A percentile compares a stretch with the other conserved stretches of the same genome.
Conservation (phyloP, 2,113 vertebrate species). For the western clawed frog (Xenopus tropicalis) region UCB_Xtro_10.0 CM004446.2:78134501-78135000, state of each 20-base stretch:
- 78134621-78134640: slow-evolving; percentile 18
- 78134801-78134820: neutral
- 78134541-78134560: slow-evolving; percentile 11
- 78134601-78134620: slow-evolving; percentile 22
- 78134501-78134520: slow-evolving; percentile 2
- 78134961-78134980: no score
- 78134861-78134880: no score
- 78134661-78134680: slow-evolving; percentile 10
- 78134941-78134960: no score
- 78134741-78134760: slow-evolving; percentile 19
- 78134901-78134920: no score
- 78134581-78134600: slow-evolving; percentile 6
- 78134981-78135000: no score
- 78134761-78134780: slow-evolving; percentile 5
- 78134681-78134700: slow-evolving; percentile 16
- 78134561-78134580: slow-evolving; percentile 2
- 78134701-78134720: slow-evolving; percentile 13
- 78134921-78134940: no score
- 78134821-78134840: neutral
- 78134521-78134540: slow-evolving; percentile 22
- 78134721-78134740: slow-evolving; percentile 2
- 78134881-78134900: no score
- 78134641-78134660: slow-evolving; percentile 10
- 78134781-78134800: neutral
- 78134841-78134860: neutral